Base-by-base conservation (phyloP, 2,113 vertebrate species). In the Prietella phreatophila region DNA sequence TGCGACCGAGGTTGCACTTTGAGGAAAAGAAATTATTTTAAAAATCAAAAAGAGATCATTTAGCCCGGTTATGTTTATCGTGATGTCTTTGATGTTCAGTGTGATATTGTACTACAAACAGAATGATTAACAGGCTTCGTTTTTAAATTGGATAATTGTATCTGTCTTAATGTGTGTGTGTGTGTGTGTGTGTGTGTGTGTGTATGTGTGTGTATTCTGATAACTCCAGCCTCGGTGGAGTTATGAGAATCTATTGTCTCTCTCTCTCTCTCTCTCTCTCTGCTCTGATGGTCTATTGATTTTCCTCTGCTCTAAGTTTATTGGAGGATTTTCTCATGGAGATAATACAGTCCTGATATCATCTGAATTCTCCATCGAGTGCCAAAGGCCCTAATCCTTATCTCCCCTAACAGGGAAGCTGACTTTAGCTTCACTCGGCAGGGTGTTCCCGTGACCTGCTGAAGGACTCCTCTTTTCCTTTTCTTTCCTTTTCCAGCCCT, bases 281-380 rank as follows among this genome's bases (percentile, higher is more conserved):
- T 20, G 65, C 86, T 86, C 88, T 89, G 86, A 87, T 89, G 82
- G 79, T 69, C 86, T 90, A 89, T 90, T 88, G 91, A 91, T 90
- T 91, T 90, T 88, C 19, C 82, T 84, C 42, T 56, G 84, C 84
- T 83, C 84, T 36, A 61, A 71, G 80, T 89, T 84, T 55, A 86
- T 82, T 83, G 86, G 88, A 86, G 88, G 87, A 86, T 89, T 90
- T 91, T 89, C 88, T 89, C 67, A 78, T 90, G 86, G 86, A 90
- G 91, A 89, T 91, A 90, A 90, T 85, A 90, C 80, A 87, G 87
- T 86, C 83, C 63, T 75, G 88, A 91, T 91, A 89, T 89, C 86
- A 91, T 88, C 90, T 87, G 81, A 88, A 90, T 86, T 89, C 89
- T 84, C 88, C 88, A 87, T 53, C 36, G 81, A 88, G 84, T 78